Evolutionary conservation across 2,888 invertebrate genomes (phyloP).

Genomic region (Odontocolon sp.): DNA sequence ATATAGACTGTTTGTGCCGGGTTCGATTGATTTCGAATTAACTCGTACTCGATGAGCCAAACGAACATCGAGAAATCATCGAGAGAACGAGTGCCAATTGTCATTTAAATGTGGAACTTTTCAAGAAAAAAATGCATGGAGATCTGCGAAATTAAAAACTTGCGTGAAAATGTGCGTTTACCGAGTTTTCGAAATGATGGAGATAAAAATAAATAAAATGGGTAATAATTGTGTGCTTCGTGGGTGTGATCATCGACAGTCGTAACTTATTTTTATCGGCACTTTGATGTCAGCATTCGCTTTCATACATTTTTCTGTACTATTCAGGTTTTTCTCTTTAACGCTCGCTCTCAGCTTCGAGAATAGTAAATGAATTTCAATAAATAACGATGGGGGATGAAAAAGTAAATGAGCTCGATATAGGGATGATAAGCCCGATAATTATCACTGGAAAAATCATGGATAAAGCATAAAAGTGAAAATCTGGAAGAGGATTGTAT

Average conservation of each 20-base stretch:
- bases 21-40: conserved; percentile 54
- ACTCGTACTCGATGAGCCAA: conserved; percentile 39
- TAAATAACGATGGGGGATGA: conserved; percentile 32
- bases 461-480: no score
- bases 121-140: neutral
- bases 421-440: conserved; percentile 39
- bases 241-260: neutral
- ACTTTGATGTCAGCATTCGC: no score
- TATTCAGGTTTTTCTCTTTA: neutral
- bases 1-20: neutral
- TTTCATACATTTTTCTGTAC: neutral
- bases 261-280: neutral
- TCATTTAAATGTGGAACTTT: conserved; percentile 41
- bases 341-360: neutral
- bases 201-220: neutral
- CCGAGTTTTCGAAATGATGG: no score
- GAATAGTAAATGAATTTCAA: conserved; percentile 34
- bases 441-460: conserved; percentile 24
- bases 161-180: no score
- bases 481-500: no score
- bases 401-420: conserved; percentile 48
- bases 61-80: conserved; percentile 49
- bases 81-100: conserved; percentile 23
- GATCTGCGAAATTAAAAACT: neutral
- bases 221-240: neutral